A percentile compares a stretch with the other conserved stretches of the same genome.
phyloP scores from a whole-genome alignment of 2,113 vertebrate genomes.

The Mustela nigripes region DNA sequence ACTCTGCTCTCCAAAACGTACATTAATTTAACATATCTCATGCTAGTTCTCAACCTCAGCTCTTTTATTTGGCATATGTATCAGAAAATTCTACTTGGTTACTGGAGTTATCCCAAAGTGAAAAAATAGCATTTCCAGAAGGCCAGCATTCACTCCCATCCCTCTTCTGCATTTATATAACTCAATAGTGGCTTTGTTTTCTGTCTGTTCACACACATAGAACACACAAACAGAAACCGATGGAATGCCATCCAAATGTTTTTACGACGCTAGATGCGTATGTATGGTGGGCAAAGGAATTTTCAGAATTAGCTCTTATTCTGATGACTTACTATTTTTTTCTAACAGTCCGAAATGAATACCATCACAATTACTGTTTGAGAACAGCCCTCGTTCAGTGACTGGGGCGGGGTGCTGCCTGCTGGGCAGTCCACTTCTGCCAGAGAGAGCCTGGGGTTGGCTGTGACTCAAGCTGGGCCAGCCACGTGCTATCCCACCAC shows the following conservation, averaged over 20 bases:
- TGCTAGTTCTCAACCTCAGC: conserved; percentile 56
- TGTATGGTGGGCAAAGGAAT: background rate
- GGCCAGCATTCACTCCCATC: conserved; percentile 43
- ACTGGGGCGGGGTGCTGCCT: background rate
- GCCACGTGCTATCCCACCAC: no score
- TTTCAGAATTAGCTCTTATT: background rate
- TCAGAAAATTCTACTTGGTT: conserved; percentile 80
- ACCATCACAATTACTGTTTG: background rate
- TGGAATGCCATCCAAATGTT: conserved; percentile 15
- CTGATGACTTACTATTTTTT: conserved; percentile 30
- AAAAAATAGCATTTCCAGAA: conserved; percentile 71
- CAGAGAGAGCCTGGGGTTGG: rapidly evolving
- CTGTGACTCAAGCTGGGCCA: background rate
- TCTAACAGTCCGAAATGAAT: background rate
- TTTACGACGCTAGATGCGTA: background rate
- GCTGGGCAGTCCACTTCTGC: background rate
- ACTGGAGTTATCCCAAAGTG: conserved; percentile 74
- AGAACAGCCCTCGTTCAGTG: background rate
- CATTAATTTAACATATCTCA: conserved; percentile 42
- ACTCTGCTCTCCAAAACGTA: background rate
- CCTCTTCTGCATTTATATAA: conserved; percentile 57
- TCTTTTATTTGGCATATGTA: conserved; percentile 78
- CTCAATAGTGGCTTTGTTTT: conserved; percentile 79
- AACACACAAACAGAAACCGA: background rate
- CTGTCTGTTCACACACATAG: conserved; percentile 46